These are phyloP conservation scores for Poecilia latipinna DNA, from an alignment of 2,113 vertebrate genomes.

Conservation along the genomic window DNA sequence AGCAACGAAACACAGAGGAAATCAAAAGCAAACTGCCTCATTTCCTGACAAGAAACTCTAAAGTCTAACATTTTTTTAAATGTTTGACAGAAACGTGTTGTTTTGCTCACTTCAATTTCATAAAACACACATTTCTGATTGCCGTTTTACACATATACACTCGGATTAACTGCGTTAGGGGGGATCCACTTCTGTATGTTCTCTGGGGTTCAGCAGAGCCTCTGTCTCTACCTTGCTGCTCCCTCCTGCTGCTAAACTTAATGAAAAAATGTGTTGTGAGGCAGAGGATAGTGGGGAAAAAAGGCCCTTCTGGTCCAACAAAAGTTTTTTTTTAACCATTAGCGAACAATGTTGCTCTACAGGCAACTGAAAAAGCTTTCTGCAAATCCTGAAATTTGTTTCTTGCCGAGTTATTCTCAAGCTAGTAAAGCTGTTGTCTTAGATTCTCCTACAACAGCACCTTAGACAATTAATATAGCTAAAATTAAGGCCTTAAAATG, in stretches of 20 bases:
- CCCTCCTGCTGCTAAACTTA: constrained; percentile 4
- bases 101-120: not conserved
- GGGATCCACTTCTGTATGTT: not conserved
- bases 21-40: constrained; percentile 12
- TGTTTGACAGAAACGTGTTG: not conserved
- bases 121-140: constrained; percentile 8
- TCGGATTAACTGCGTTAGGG: not conserved
- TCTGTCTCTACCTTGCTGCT: constrained; percentile 2
- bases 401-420: not conserved
- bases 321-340: not conserved
- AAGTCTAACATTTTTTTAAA: not conserved
- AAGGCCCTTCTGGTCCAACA: not conserved
- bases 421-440: not conserved
- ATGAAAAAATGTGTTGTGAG: constrained; percentile 2
- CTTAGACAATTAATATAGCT: too few species aligned
- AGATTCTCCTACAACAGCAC: not conserved
- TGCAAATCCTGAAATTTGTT: not conserved
- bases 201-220: constrained; percentile 17
- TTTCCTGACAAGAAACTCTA: constrained; percentile 17
- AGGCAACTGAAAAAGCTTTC: not conserved
- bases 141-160: not conserved
- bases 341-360: not conserved
- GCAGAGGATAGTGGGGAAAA: not conserved
- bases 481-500: too few species aligned
- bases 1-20: constrained; percentile 33